phyloP scores from a whole-genome alignment of 1,140 invertebrate genomes.

The Pristionchus pacificus region DNA sequence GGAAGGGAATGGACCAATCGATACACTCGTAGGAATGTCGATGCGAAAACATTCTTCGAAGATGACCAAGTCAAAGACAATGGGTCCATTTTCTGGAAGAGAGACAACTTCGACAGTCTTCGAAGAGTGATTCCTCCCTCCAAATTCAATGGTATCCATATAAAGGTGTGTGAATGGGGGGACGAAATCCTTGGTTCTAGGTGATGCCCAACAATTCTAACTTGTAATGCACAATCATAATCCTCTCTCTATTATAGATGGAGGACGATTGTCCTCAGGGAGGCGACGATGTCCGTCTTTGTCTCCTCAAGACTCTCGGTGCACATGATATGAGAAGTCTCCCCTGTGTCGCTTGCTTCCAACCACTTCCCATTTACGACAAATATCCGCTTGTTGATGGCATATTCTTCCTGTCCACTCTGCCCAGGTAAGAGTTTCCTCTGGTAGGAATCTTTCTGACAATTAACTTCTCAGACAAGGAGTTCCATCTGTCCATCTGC shows the following conservation, averaged over 20 bases:
- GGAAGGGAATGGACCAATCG: too few relatives aligned
- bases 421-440: not conserved
- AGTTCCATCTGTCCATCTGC: conserved; percentile 17
- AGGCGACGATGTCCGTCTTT: conserved; percentile 30
- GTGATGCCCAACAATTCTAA: not conserved
- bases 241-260: conserved; percentile 20
- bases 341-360: conserved; percentile 24
- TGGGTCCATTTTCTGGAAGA: conserved; percentile 20
- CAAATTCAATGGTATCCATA: conserved; percentile 33
- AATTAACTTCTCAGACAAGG: conserved; percentile 9
- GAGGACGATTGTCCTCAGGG: conserved; percentile 35
- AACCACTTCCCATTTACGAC: conserved; percentile 17
- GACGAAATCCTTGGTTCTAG: not conserved
- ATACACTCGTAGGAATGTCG: conserved; percentile 17
- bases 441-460: not conserved
- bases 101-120: conserved; percentile 20
- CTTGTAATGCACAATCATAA: not conserved
- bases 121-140: conserved; percentile 18
- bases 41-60: conserved; percentile 22
- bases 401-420: conserved; percentile 25
- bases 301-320: conserved; percentile 27
- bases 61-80: conserved; percentile 24
- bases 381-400: conserved; percentile 30
- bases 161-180: conserved; percentile 16
- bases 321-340: conserved; percentile 25